Evolutionary conservation across 2,797 vertebrate species (phyloP).

Genomic region (Tapirus indicus): DNA sequence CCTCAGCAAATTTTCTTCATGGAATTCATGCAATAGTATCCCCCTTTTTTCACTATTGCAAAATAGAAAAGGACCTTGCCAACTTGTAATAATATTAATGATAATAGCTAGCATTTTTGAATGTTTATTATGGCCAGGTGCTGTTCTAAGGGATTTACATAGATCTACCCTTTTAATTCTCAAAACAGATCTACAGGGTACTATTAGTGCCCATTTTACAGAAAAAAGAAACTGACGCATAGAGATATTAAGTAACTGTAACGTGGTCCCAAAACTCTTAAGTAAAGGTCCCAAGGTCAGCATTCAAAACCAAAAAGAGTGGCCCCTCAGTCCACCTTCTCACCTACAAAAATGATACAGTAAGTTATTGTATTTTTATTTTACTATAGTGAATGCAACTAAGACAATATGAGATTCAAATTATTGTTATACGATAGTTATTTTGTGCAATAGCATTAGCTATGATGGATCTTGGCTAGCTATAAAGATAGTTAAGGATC

Average conservation of each 20-base stretch:
- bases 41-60: neutral
- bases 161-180: neutral
- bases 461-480: neutral
- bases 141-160: neutral
- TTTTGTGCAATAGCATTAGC: neutral
- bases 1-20: neutral
- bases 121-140: neutral
- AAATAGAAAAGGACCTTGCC: neutral
- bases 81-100: neutral
- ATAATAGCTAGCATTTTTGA: neutral
- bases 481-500: neutral
- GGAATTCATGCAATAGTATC: neutral
- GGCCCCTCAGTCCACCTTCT: neutral
- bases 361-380: neutral
- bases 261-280: neutral
- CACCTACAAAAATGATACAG: neutral
- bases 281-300: neutral
- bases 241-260: neutral
- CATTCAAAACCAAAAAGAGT: neutral
- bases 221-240: neutral
- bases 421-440: neutral
- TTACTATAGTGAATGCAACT: neutral
- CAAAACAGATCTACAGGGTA: neutral
- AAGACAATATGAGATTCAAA: neutral
- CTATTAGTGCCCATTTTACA: neutral